Evolutionary conservation across 2,113 vertebrate species (phyloP).

Genomic region (Platichthys flesus): DNA sequence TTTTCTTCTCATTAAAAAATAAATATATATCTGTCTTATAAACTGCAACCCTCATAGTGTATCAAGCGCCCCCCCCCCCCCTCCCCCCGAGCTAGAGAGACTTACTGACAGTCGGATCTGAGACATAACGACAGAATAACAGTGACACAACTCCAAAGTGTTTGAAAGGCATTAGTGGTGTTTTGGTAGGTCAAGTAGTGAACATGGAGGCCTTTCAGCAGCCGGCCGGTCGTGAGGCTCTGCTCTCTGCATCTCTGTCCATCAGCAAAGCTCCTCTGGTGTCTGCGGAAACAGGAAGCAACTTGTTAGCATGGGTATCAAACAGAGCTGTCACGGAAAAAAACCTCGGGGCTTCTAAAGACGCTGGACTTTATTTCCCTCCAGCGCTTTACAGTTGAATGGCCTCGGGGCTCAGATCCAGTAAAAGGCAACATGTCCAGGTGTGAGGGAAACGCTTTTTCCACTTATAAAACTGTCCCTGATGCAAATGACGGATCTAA

Average conservation of each 20-base stretch:
- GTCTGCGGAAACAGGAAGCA: constrained; percentile 69
- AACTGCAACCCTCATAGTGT: constrained; percentile 30
- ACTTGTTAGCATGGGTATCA: constrained; percentile 40
- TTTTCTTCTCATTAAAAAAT: constrained; percentile 44
- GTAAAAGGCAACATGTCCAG: constrained; percentile 4
- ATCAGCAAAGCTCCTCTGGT: constrained; percentile 54
- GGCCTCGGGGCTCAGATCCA: not conserved
- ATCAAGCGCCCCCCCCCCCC: not conserved
- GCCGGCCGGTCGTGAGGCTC: constrained; percentile 20
- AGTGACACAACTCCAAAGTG: constrained; percentile 51
- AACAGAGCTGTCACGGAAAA: not conserved
- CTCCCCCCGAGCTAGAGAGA: not conserved
- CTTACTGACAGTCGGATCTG: constrained; percentile 19
- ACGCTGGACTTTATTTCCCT: not conserved
- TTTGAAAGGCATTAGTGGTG: constrained; percentile 58
- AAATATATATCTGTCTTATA: constrained; percentile 30
- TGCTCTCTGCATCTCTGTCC: constrained; percentile 43
- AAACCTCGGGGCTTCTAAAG: not conserved
- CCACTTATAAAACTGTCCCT: constrained; percentile 22
- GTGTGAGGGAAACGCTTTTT: constrained; percentile 3
- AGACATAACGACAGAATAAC: constrained; percentile 16
- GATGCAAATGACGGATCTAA: constrained; percentile 41
- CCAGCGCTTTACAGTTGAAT: not conserved
- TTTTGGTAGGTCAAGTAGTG: constrained; percentile 59
- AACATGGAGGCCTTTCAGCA: constrained; percentile 58